These are phyloP conservation scores for Gortyna flavago DNA, from an alignment of 2,888 invertebrate species.

Conservation along the genomic window DNA sequence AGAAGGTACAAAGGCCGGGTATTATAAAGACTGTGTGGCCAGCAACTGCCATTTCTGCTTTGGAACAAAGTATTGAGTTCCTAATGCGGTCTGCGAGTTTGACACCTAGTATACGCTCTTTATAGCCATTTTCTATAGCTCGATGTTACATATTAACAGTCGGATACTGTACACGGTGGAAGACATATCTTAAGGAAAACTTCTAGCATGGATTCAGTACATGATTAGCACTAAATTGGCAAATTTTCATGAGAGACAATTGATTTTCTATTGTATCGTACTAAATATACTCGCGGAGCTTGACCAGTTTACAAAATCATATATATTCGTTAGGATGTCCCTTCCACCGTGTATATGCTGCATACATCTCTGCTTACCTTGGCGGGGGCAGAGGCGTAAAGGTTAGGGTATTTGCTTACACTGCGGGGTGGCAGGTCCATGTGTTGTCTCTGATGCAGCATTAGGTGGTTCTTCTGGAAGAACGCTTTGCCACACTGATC, in stretches of 20 bases:
- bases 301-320: no score
- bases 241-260: no score
- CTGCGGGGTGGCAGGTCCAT: conserved; percentile 91
- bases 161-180: background rate
- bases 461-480: conserved; percentile 95
- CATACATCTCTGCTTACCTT: conserved; percentile 47
- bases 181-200: conserved; percentile 8
- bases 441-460: conserved; percentile 95
- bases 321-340: background rate
- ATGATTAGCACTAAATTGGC: background rate
- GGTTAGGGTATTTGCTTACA: conserved; percentile 71
- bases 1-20: background rate
- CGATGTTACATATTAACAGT: background rate
- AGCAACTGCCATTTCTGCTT: no score
- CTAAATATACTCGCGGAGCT: no score
- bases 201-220: background rate
- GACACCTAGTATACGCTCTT: background rate
- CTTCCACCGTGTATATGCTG: background rate
- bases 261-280: no score
- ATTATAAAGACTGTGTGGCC: background rate
- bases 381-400: conserved; percentile 50
- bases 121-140: background rate
- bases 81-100: background rate
- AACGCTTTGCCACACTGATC: conserved; percentile 95
- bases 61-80: background rate